phyloP scores from a whole-genome alignment of 2,888 invertebrate genomes.

The Julus scanicus region DNA sequence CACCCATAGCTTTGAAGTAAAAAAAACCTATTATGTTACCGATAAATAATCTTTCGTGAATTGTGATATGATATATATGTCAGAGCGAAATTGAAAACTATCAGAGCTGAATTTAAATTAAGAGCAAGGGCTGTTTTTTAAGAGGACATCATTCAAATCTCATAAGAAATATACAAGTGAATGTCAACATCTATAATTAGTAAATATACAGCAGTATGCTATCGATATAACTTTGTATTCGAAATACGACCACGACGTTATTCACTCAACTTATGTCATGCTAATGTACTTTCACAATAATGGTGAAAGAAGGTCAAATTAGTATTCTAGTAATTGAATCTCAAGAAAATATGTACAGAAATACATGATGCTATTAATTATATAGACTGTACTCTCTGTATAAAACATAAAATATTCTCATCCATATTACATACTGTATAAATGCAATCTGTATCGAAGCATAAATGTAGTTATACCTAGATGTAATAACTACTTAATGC shows the following conservation, averaged over 20 bases:
- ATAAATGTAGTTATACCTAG: too few relatives aligned
- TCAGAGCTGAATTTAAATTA: not conserved
- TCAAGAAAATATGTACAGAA: too few relatives aligned
- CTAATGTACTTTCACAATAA: too few relatives aligned
- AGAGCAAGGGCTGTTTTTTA: not conserved
- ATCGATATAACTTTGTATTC: not conserved
- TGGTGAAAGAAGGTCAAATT: too few relatives aligned
- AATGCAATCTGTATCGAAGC: too few relatives aligned
- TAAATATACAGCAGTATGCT: too few relatives aligned
- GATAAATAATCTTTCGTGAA: not conserved
- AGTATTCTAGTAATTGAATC: too few relatives aligned
- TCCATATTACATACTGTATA: too few relatives aligned
- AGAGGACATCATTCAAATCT: not conserved
- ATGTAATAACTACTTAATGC: too few relatives aligned
- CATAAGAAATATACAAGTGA: not conserved
- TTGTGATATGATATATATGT: conserved; percentile 15
- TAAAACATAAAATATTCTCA: too few relatives aligned
- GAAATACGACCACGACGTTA: not conserved
- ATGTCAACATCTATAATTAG: not conserved
- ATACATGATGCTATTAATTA: too few relatives aligned
- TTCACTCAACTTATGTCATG: not conserved
- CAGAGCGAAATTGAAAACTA: not conserved
- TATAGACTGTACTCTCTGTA: too few relatives aligned
- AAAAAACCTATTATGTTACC: not conserved
- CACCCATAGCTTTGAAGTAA: not conserved